Evolutionary conservation across 1,140 invertebrate genomes (phyloP).

Genomic region (Lithobius niger): DNA sequence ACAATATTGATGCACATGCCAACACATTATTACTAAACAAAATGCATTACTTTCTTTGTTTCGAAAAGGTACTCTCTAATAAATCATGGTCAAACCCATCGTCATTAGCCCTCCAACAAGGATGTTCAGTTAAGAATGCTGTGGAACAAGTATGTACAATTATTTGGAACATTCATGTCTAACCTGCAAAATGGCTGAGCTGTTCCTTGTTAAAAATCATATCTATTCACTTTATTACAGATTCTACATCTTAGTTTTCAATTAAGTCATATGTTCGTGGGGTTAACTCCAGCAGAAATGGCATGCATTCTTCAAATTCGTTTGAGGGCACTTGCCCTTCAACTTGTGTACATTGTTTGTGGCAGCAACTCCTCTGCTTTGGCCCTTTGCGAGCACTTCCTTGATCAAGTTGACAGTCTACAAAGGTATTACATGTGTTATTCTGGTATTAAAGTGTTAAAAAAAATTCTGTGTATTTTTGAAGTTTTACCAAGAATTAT

Average conservation of each 20-base stretch:
- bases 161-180: background rate
- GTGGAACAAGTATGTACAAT: slow-evolving; percentile 31
- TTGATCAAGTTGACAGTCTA: slow-evolving; percentile 43
- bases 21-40: no score
- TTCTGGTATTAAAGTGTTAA: no score
- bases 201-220: background rate
- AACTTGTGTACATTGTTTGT: slow-evolving; percentile 57
- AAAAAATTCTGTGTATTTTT: no score
- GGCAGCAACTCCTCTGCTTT: slow-evolving; percentile 45
- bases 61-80: slow-evolving; percentile 20
- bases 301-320: slow-evolving; percentile 67
- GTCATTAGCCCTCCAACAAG: slow-evolving; percentile 35
- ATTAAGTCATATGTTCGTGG: slow-evolving; percentile 70
- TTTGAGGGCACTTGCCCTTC: slow-evolving; percentile 65
- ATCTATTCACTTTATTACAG: slow-evolving; percentile 9
- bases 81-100: slow-evolving; percentile 35
- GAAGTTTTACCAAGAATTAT: no score
- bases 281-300: slow-evolving; percentile 54
- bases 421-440: no score
- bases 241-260: slow-evolving; percentile 47
- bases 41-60: no score
- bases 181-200: background rate
- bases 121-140: slow-evolving; percentile 37
- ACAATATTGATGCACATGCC: no score
- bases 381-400: slow-evolving; percentile 46